Percentiles rank a stretch among this genome's conserved stretches.
These are phyloP conservation scores for Oreochromis tanganicae DNA, from an alignment of 2,113 vertebrate genomes.

Conservation along the genomic window DNA sequence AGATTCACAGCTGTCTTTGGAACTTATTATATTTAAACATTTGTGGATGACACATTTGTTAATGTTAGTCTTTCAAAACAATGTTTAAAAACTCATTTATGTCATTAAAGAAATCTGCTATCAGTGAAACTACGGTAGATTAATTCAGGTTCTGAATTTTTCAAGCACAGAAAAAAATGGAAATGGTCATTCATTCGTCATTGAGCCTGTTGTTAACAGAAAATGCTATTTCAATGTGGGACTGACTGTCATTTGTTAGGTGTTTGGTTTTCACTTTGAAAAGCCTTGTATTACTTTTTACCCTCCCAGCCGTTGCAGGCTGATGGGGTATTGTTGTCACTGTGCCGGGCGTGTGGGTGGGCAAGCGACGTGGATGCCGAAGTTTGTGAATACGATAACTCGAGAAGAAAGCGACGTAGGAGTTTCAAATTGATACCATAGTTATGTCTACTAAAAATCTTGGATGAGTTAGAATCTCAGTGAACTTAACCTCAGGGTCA, in stretches of 20 bases:
- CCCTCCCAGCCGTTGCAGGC: background rate
- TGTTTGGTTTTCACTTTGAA: background rate
- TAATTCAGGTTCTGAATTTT: background rate
- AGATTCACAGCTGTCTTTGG: background rate
- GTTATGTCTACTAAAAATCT: background rate
- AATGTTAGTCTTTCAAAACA: background rate
- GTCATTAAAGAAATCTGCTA: rapidly evolving
- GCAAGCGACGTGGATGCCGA: rapidly evolving
- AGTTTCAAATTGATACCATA: background rate
- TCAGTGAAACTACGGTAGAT: background rate
- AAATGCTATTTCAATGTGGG: background rate
- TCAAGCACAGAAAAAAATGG: background rate
- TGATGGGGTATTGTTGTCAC: background rate
- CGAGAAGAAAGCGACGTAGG: background rate
- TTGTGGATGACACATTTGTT: background rate
- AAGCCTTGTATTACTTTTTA: background rate
- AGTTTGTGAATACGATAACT: background rate
- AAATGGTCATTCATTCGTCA: background rate
- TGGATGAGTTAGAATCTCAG: background rate
- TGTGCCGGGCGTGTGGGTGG: background rate
- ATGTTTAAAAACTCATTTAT: background rate
- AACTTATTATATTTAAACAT: background rate
- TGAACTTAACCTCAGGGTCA: background rate
- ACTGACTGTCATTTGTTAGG: background rate
- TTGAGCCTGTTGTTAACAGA: background rate